These are phyloP conservation scores for Electrona antarctica DNA, from an alignment of 2,113 vertebrate genomes.

Conservation along the genomic window DNA sequence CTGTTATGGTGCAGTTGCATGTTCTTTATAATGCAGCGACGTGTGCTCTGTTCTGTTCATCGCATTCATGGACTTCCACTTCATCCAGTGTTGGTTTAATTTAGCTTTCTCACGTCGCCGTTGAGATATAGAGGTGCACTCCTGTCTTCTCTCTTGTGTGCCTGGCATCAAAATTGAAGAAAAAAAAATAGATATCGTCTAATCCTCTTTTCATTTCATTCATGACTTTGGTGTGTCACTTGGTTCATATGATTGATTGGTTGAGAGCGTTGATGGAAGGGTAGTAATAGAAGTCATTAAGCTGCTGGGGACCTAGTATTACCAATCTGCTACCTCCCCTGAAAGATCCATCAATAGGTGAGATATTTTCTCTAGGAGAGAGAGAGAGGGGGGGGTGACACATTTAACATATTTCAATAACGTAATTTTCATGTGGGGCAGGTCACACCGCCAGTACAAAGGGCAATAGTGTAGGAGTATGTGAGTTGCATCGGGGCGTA, in stretches of 20 bases:
- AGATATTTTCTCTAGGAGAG: conserved; percentile 67
- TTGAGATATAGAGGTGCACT: conserved; percentile 24
- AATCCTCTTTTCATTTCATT: conserved; percentile 67
- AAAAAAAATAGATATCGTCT: conserved; percentile 50
- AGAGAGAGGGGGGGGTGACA: conserved; percentile 38
- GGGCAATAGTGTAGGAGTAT: conserved; percentile 74
- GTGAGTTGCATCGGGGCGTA: conserved; percentile 75
- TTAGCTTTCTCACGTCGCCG: conserved; percentile 25
- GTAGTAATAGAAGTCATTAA: conserved; percentile 76
- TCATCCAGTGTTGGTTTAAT: conserved; percentile 36
- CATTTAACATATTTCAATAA: conserved; percentile 81
- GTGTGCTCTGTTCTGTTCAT: conserved; percentile 59
- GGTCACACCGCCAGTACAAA: conserved; percentile 76
- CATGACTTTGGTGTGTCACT: conserved; percentile 72
- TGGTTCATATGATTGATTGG: conserved; percentile 75
- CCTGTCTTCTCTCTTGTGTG: conserved; percentile 4
- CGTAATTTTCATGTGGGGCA: conserved; percentile 78
- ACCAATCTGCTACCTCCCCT: conserved; percentile 66
- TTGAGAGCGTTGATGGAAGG: conserved; percentile 56
- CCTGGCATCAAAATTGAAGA: conserved; percentile 52
- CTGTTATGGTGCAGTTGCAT: conserved; percentile 10
- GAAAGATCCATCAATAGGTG: conserved; percentile 75
- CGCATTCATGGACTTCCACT: conserved; percentile 47
- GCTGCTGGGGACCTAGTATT: conserved; percentile 68
- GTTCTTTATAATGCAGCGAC: conserved; percentile 44